Evolutionary conservation across 92 coral and sea anemone species (phyloP), one percentile per base, ranked within the genome.

Genomic region (Phenganax marumi): DNA sequence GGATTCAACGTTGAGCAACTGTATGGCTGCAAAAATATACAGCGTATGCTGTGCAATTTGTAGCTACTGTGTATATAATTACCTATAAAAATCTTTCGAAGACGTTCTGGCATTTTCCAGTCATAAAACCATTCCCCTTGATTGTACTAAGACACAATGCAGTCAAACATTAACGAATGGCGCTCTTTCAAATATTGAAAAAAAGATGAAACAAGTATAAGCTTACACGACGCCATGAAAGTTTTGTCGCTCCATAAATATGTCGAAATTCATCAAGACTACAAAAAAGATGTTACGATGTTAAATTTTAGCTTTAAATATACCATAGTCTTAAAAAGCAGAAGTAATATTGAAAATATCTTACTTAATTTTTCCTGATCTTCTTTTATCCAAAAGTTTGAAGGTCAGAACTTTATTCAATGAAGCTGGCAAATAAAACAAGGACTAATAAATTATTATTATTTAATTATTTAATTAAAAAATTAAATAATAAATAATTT

Each of bases 211-310:
- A 33, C 43, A 33, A 5, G 2, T 33, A 33, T 33, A 33, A 33
- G n/a, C 85, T 43, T 89, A 93, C 97, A 87, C 85, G 89, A 47
- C 83, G 89, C 97, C 97, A 93, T 25, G 86, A 86, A 68, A 93
- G 84, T 53, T 91, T 90, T 75, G 86, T 92, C 70, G 86, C 90
- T 50, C 91, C 94, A 86, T 87, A 93, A 48, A 93, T 85, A 33
- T 89, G 81, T 26, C 89, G 89, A 84, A 93, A 90, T 51, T 93
- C 92, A 0, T 93, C 92, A 84, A 92, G 75, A 52, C 97, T 93
- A 85, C 6, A 66, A 39, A 23, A 83, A 86, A 75, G 49, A 50
- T 49, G 17, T 33, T 18, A 49, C 13, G 19, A 16, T 18, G 43
- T 12, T 46, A 66, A 80, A 43, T 17, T 56, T 14, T 8, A 13